Percentiles rank a stretch among this genome's conserved stretches.
Conservation (phyloP, 2,888 invertebrate species). For the Rhaphigaster nebulosa region DNA sequence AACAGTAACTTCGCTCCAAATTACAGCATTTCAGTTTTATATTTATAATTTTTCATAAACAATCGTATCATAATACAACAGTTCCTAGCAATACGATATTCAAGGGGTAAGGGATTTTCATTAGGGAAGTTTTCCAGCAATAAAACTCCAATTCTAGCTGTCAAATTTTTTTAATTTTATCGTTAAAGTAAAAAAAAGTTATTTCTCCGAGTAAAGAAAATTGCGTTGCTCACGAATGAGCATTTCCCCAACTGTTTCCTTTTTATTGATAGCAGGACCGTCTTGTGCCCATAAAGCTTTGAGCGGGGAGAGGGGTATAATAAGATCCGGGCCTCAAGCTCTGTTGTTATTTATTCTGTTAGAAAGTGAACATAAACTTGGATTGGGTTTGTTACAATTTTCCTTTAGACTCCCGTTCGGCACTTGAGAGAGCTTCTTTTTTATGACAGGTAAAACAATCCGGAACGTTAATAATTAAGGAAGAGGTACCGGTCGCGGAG, state of each 20-base stretch:
- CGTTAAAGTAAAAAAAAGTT: conserved; percentile 25
- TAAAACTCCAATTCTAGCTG: background rate
- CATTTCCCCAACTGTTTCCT: conserved; percentile 48
- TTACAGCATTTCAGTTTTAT: too few species aligned
- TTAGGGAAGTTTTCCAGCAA: background rate
- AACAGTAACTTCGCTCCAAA: too few species aligned
- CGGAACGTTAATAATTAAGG: conserved; percentile 33
- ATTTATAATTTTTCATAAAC: too few species aligned
- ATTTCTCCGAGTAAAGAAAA: conserved; percentile 8
- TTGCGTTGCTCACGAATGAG: conserved; percentile 41
- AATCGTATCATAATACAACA: background rate
- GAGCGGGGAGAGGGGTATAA: conserved; percentile 23
- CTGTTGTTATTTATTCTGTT: conserved; percentile 51
- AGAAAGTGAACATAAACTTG: conserved; percentile 52
- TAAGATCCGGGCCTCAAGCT: conserved; percentile 40
- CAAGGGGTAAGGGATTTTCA: background rate
- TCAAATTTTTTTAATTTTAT: conserved; percentile 27
- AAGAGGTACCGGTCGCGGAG: background rate
- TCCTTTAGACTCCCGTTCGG: conserved; percentile 14
- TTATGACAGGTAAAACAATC: conserved; percentile 50
- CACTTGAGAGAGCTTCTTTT: background rate
- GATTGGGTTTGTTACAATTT: conserved; percentile 56
- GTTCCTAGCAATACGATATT: background rate
- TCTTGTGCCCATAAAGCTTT: conserved; percentile 49
- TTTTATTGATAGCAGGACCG: conserved; percentile 50